These are phyloP conservation scores for Leptobrachium leishanense DNA, from an alignment of 2,113 vertebrate species.

Conservation along the genomic window DNA sequence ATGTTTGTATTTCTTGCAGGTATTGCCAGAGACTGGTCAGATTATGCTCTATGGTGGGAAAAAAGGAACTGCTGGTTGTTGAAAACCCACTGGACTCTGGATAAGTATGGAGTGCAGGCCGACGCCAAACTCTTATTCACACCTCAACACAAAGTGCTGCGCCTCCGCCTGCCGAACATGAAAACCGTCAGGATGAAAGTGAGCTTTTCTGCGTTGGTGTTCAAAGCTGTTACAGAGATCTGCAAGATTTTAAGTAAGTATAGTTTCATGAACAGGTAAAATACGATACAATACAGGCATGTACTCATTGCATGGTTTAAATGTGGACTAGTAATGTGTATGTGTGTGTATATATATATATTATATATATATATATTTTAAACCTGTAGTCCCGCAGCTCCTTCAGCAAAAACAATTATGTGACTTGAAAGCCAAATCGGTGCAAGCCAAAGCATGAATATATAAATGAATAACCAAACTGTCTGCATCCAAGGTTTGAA, in stretches of 20 bases:
- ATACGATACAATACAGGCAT: background rate
- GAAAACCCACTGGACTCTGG: slow-evolving; percentile 95
- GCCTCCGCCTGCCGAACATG: slow-evolving; percentile 88
- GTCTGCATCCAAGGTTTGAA: no score
- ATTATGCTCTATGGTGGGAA: slow-evolving; percentile 96
- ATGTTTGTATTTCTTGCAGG: slow-evolving; percentile 61
- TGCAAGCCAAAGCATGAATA: no score
- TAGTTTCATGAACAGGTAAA: background rate
- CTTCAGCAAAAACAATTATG: no score
- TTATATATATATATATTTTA: no score
- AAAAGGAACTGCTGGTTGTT: slow-evolving; percentile 91
- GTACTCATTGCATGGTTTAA: no score
- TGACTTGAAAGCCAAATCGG: no score
- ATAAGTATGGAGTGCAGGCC: slow-evolving; percentile 91
- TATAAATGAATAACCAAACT: no score
- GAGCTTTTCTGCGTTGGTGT: slow-evolving; percentile 88
- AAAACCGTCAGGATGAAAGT: slow-evolving; percentile 82
- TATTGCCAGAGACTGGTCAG: slow-evolving; percentile 88
- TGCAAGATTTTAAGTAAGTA: slow-evolving; percentile 90
- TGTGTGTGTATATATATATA: background rate
- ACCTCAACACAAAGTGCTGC: slow-evolving; percentile 86
- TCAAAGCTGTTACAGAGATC: slow-evolving; percentile 86
- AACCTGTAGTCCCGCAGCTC: no score
- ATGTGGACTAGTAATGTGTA: background rate
- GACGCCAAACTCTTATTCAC: slow-evolving; percentile 91